phyloP scores from a whole-genome alignment of 2,888 invertebrate genomes.

The Pterostichus niger region DNA sequence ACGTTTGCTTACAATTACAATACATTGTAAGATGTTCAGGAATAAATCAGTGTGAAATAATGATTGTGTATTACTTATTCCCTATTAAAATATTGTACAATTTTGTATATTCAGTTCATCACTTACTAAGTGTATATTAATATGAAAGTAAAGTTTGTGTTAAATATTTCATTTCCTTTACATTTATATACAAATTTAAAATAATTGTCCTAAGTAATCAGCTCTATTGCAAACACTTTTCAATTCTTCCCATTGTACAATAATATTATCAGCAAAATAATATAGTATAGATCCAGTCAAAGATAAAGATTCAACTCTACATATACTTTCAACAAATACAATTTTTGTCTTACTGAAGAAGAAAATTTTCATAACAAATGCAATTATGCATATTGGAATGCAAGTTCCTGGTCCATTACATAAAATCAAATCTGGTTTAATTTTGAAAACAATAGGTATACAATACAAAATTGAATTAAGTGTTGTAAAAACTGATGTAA shows the following conservation, averaged over 20 bases:
- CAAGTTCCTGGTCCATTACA: conserved; percentile 99
- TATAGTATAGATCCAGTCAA: conserved; percentile 93
- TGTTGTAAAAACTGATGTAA: conserved; percentile 89
- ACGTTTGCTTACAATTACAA: conserved; percentile 61
- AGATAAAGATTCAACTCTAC: conserved; percentile 93
- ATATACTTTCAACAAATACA: conserved; percentile 96
- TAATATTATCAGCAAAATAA: conserved; percentile 89
- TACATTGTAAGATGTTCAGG: conserved; percentile 65
- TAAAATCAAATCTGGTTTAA: conserved; percentile 89
- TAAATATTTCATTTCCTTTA: neutral
- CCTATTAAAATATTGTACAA: too few species aligned
- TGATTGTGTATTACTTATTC: neutral
- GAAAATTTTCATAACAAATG: conserved; percentile 85
- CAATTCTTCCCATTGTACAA: conserved; percentile 96
- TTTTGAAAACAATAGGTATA: conserved; percentile 83
- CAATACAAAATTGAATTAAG: conserved; percentile 84
- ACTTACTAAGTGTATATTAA: too few species aligned
- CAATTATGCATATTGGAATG: conserved; percentile 91
- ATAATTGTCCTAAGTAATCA: conserved; percentile 88
- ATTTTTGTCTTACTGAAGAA: conserved; percentile 85
- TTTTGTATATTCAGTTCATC: neutral
- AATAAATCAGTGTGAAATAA: conserved; percentile 65
- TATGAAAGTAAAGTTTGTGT: too few species aligned
- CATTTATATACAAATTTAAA: conserved; percentile 75
- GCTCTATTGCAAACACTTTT: conserved; percentile 83